Evolutionary conservation across 1,140 invertebrate genomes (phyloP).

Genomic region (Octopus bimaculoides): DNA sequence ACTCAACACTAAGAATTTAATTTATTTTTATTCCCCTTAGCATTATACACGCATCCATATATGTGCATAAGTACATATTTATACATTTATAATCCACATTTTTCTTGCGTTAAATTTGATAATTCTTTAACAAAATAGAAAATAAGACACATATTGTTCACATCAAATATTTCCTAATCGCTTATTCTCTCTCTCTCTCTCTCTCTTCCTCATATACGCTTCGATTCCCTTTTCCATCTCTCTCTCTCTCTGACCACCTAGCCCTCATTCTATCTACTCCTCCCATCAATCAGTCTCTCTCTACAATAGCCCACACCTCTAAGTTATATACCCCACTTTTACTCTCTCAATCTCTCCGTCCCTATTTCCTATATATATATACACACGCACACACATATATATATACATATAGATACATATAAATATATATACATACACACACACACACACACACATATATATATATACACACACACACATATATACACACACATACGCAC

Average conservation of each 20-base stretch:
- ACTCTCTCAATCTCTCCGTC: no score
- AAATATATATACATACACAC: not conserved
- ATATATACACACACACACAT: not conserved
- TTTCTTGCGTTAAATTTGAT: no score
- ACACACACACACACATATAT: not conserved
- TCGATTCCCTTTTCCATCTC: not conserved
- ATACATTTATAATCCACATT: no score
- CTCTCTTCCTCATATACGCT: conserved; percentile 13
- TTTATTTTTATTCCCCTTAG: no score
- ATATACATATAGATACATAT: not conserved
- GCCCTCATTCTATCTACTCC: conserved; percentile 5
- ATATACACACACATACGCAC: not conserved
- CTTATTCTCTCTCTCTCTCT: no score
- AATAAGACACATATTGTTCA: no score
- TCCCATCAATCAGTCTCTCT: not conserved
- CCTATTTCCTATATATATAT: not conserved
- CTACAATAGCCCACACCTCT: not conserved
- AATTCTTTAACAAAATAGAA: no score
- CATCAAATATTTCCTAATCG: no score
- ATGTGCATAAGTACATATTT: no score
- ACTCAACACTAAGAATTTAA: no score
- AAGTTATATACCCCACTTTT: no score
- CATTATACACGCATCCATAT: no score
- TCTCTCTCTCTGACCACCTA: conserved; percentile 9
- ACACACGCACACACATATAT: not conserved